These are phyloP conservation scores for Axis porcinus DNA, from an alignment of 2,113 vertebrate species.

Conservation along the genomic window DNA sequence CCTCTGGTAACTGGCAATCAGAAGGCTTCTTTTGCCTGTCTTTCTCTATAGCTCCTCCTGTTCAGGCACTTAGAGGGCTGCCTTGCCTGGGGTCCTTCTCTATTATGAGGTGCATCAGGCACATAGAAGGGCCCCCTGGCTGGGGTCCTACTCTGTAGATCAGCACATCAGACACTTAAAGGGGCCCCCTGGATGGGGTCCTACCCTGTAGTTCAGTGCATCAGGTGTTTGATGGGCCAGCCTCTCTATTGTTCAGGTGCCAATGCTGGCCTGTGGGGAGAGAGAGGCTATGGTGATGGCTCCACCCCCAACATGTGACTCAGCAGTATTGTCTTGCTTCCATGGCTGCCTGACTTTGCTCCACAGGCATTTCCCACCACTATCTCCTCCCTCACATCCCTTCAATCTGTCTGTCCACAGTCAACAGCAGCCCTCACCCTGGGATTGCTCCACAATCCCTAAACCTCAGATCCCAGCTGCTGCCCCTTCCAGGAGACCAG, in stretches of 20 bases:
- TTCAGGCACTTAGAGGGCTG: not conserved
- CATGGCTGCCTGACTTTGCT: not conserved
- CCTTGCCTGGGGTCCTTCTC: not conserved
- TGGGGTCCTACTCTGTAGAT: not conserved
- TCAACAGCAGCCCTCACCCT: not conserved
- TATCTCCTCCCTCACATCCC: not conserved
- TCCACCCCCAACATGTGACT: not conserved
- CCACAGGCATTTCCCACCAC: not conserved
- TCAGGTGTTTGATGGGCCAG: not conserved
- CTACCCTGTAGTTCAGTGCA: not conserved
- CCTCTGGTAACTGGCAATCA: not conserved
- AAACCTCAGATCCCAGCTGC: not conserved
- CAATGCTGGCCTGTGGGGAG: not conserved
- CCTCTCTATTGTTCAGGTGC: not conserved
- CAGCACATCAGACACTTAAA: not conserved
- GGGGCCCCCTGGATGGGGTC: not conserved
- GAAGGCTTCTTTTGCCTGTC: not conserved
- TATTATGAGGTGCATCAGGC: fast-evolving
- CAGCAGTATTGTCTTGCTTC: fast-evolving
- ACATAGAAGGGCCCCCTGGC: not conserved
- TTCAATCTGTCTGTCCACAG: not conserved
- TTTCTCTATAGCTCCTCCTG: not conserved
- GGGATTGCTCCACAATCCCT: not conserved
- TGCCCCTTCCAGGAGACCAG: not conserved
- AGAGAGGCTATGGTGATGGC: not conserved